Evolutionary conservation across 2,888 invertebrate genomes (phyloP).

Genomic region (Epirrita christyi): DNA sequence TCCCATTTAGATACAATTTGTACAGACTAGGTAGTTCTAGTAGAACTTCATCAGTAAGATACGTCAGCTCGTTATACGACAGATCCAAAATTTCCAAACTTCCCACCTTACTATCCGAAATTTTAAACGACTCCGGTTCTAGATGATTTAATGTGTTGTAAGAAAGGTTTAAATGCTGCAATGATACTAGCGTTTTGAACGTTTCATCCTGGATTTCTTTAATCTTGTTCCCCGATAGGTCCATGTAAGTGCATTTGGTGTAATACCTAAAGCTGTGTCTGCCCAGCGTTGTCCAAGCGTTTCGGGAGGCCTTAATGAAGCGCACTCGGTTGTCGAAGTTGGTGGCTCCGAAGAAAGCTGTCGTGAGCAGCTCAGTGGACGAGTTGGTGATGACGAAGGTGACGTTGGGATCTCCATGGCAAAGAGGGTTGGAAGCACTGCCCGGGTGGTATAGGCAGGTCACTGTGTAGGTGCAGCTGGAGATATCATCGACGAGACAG

Average conservation of each 20-base stretch:
- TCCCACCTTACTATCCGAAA: slow-evolving; percentile 42
- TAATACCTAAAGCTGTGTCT: slow-evolving; percentile 59
- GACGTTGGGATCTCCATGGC: slow-evolving; percentile 52
- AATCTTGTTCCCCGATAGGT: slow-evolving; percentile 61
- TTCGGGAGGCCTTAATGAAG: slow-evolving; percentile 49
- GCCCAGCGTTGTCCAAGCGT: slow-evolving; percentile 57
- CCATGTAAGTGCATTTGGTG: slow-evolving; percentile 46
- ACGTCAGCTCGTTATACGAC: slow-evolving; percentile 55
- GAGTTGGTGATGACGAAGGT: slow-evolving; percentile 57
- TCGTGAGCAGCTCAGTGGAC: slow-evolving; percentile 40
- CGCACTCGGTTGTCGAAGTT: slow-evolving; percentile 72
- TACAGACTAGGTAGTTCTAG: slow-evolving; percentile 47
- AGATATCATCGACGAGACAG: slow-evolving; percentile 44
- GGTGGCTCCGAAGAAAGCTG: slow-evolving; percentile 65
- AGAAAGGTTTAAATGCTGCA: slow-evolving; percentile 61
- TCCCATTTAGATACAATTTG: slow-evolving; percentile 58
- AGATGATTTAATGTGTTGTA: slow-evolving; percentile 55
- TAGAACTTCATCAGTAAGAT: slow-evolving; percentile 50
- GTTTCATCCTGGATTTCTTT: slow-evolving; percentile 51
- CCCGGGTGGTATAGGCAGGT: slow-evolving; percentile 53
- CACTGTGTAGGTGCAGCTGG: slow-evolving; percentile 58
- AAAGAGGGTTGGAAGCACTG: slow-evolving; percentile 46
- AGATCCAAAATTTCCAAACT: slow-evolving; percentile 55
- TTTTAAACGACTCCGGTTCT: slow-evolving; percentile 47
- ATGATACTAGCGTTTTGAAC: slow-evolving; percentile 49